Evolutionary conservation across 1,140 invertebrate species (phyloP).

Genomic region (Araneus ventricosus): DNA sequence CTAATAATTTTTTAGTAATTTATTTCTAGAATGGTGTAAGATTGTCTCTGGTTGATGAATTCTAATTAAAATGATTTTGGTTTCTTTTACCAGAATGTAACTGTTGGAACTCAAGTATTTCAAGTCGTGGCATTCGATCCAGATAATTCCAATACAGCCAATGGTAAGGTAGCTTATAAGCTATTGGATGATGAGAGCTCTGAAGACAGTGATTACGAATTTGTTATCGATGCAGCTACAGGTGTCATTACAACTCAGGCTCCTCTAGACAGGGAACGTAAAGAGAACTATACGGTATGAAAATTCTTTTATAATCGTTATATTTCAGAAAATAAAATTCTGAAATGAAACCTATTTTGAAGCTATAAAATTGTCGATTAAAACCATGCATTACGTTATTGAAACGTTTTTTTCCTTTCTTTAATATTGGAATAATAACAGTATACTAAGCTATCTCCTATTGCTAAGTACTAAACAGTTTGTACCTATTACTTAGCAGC

Average conservation of each 20-base stretch:
- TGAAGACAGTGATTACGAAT: constrained; percentile 64
- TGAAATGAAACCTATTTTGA: too few species aligned
- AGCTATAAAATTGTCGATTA: neutral
- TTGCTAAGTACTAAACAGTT: too few species aligned
- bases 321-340: too few species aligned
- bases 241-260: constrained; percentile 87
- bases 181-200: constrained; percentile 83
- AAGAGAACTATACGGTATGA: constrained; percentile 86
- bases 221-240: constrained; percentile 82
- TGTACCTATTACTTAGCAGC: too few species aligned
- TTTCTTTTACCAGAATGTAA: constrained; percentile 79
- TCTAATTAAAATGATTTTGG: neutral
- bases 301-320: neutral
- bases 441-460: too few species aligned
- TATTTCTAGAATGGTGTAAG: too few species aligned
- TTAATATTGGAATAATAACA: too few species aligned
- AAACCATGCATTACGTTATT: neutral
- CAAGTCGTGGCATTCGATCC: constrained; percentile 78
- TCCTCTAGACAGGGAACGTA: constrained; percentile 86
- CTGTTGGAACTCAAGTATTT: constrained; percentile 77
- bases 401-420: too few species aligned
- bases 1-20: too few species aligned
- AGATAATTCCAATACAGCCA: constrained; percentile 85
- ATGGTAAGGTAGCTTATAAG: constrained; percentile 87
- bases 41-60: too few species aligned